Evolutionary conservation across 2,797 vertebrate species (phyloP), one percentile per base, ranked within the genome.

Genomic region (Cryptoblepharus egeriae): DNA sequence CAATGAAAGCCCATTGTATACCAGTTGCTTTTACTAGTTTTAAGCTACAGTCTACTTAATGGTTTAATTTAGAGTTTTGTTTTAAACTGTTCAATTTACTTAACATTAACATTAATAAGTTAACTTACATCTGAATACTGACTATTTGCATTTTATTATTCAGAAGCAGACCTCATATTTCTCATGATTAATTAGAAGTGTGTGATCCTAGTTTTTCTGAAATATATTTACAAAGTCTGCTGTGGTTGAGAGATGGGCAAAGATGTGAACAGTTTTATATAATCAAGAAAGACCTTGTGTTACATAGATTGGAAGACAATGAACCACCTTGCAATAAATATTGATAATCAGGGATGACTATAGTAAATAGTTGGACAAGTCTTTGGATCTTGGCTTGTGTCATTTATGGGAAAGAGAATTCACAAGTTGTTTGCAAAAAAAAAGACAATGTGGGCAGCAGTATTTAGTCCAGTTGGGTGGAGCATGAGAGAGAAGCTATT

Each of bases 401-500:
- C 49, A 73, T 57, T 78, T 57, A 63, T 79, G 39, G 45, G 28
- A 69, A 52, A 70, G 26, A 74, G 35, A 42, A 18, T 39, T 70
- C 39, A 55, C 20, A 70, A 80, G n/a, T 15, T 61, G 42, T 80
- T 28, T 70, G 49, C 9, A 52, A 42, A 80, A 80, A n/a, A 28
- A 22, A n/a, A 32, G 72, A 64, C 45, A 85, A 13, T 52, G 22
- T 63, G 32, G 52, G 64, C 52, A 26, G 35, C 32, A 63, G n/a
- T 74, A 75, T 70, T 80, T 57, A 63, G 39, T 80, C 57, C 67
- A 76, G 45, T 20, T 39, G 35, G 64, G 32, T 64, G 37, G 73
- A 57, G n/a, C 37, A 64, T 52, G 12, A 42, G 49, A 52, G 58
- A 79, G 49, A n/a, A 15, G 3, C 18, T 61, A 79, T 30, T 77